Base-by-base conservation (phyloP, 2,797 vertebrate genomes). In the Scolopax rusticola region DNA sequence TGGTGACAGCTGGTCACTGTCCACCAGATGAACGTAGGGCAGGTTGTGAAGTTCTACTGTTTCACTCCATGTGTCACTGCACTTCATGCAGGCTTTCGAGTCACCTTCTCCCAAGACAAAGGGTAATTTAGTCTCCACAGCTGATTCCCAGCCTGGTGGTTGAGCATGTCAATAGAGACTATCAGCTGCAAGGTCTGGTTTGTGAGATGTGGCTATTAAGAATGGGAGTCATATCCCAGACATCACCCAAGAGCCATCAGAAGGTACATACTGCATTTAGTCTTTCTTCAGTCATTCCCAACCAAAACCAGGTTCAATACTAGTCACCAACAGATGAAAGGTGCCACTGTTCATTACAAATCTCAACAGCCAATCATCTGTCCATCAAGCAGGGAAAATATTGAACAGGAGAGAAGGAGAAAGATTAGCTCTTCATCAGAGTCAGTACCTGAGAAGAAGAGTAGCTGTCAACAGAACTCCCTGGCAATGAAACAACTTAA, bases 361-460 rank as follows among this genome's bases (percentile, higher is more conserved):
- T 74, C 77, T 68, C 5, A 0, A 80, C 7, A 82, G 9, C 60
- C 33, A 70, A 50, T 45, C 80, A 50, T 45, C 80, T 80, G 80
- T 74, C 85, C 75, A 41, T 94, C 83, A 87, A 17, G 33, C 51
- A 50, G 19, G 6, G 33, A 54, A 95, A 70, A 89, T 90, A 96
- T 87, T 90, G 91, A 95, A 43, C 53, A 56, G 64, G 15, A 93
- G 20, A 77, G 61, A 45, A 83, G 45, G 53, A 95, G 73, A 57
- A 95, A 90, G 81, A 93, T 90, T 87, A 93, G 91, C 63, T 87
- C 87, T 80, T 84, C 33, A 67, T 91, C 70, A 77, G 76, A 53
- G 41, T 43, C 77, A 68, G 86, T 60, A 18, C 19, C 50, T 48
- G 21, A 76, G 67, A 77, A 83, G 91, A 91, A 65, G 38, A 74